Conservation (phyloP, 2,797 vertebrate species). For the Oceanodroma leucorhoa region DNA sequence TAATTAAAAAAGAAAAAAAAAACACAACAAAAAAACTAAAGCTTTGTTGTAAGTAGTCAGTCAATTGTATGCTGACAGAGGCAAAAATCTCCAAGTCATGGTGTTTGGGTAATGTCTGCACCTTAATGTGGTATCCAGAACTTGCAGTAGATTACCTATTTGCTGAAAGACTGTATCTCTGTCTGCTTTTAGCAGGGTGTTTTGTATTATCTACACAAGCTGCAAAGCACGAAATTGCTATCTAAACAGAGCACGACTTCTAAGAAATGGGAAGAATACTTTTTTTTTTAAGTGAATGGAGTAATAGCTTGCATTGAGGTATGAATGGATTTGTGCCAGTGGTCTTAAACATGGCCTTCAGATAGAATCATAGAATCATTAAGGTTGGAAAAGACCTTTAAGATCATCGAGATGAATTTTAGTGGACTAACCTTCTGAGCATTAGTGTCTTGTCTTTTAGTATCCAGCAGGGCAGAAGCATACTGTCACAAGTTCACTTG, state of each 20-base stretch:
- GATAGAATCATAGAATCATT: no score
- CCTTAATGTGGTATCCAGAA: neutral
- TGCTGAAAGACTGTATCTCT: neutral
- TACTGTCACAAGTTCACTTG: neutral
- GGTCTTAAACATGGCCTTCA: neutral
- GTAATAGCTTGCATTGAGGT: neutral
- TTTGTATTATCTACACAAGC: neutral
- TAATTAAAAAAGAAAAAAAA: neutral
- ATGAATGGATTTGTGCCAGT: neutral
- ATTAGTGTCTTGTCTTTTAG: neutral
- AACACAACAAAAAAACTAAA: neutral
- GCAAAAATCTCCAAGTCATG: neutral
- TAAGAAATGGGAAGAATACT: neutral
- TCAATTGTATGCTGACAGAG: neutral
- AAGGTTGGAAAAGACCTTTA: no score
- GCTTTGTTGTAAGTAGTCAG: neutral
- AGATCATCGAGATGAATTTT: no score
- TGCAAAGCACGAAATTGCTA: neutral
- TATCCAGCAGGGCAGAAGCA: neutral
- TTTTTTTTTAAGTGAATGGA: neutral
- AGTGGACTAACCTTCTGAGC: neutral
- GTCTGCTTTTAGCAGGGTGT: neutral
- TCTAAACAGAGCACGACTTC: neutral
- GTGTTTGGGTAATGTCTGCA: neutral
- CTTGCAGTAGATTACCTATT: neutral